Conservation (phyloP, 2,797 vertebrate genomes). For the Pitangus sulphuratus region DNA sequence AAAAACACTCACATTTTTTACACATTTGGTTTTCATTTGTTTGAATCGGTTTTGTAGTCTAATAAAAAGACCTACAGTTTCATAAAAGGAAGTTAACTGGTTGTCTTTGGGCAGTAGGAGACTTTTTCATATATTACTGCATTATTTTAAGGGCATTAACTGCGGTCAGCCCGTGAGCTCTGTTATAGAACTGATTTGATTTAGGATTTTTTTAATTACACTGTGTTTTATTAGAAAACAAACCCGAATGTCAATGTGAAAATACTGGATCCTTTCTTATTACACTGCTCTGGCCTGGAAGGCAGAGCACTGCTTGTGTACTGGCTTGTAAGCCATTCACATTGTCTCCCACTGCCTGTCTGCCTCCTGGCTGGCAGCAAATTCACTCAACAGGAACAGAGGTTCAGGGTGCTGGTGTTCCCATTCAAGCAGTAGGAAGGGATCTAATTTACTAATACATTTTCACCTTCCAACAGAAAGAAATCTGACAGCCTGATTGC, state of each 20-base stretch:
- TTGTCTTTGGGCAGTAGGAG: slow-evolving; percentile 69
- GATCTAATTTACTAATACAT: background rate
- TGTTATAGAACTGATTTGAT: slow-evolving; percentile 32
- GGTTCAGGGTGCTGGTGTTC: background rate
- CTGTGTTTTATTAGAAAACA: background rate
- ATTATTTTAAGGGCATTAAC: slow-evolving; percentile 72
- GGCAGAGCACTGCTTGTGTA: background rate
- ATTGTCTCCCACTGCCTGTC: background rate
- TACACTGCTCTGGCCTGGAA: background rate
- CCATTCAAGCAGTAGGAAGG: background rate
- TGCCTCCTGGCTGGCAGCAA: background rate
- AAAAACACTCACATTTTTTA: slow-evolving; percentile 36
- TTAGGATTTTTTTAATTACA: slow-evolving; percentile 29
- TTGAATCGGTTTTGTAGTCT: slow-evolving; percentile 72
- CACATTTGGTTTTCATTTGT: slow-evolving; percentile 78
- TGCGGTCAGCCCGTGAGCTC: slow-evolving; percentile 15
- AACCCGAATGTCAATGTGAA: background rate
- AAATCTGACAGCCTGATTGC: background rate
- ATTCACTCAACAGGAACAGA: background rate
- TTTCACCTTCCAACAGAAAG: background rate
- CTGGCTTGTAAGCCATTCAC: background rate
- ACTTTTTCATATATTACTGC: slow-evolving; percentile 68
- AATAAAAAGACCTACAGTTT: slow-evolving; percentile 73
- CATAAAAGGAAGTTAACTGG: slow-evolving; percentile 74
- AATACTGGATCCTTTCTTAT: background rate